Evolutionary conservation across 2,113 vertebrate genomes (phyloP), one percentile per base, ranked within the genome.

Genomic region (Dunckerocampus dactyliophorus): DNA sequence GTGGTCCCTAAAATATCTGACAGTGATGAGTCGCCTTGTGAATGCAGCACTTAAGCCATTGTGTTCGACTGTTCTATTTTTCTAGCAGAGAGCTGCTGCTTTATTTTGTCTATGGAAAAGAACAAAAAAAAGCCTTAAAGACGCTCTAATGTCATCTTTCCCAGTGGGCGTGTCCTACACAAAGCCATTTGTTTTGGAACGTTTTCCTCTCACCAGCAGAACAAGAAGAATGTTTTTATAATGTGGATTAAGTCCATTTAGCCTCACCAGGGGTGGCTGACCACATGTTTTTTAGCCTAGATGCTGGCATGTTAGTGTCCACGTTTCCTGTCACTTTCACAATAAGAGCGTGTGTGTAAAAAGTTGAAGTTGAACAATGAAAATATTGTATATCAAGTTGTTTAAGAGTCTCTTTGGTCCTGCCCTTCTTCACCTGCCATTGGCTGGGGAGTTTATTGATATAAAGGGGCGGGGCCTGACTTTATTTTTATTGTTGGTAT

Each of bases 1-100:
- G 54, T 56, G 37, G 12, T 42, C 11, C 53, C 51, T 5, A 24
- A 55, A 55, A 17, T 20, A 13, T 55, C 31, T 1, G 20, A 10
- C 12, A 43, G 21, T 13, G 19, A 42, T 17, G 37, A 13, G 31
- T 37, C 28, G 8, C 47, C 63, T 47, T 54, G 1, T 78, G 39
- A 88, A 85, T 56, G 72, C 87, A 84, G 76, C 82, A 72, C 58
- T 9, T 34, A 62, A 83, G 75, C 80, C 83, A 79, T 83, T 24
- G 53, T 81, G 66, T 81, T 52, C 31, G 87, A 90, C 89, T 89
- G 89, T 90, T 90, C 65, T 84, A 85, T 87, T 81, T 89, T 89
- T 84, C 52, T 86, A 84, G 17, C 63, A 62, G 69, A 81, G 69
- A 68, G n/a, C 54, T 31, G 12, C 54, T 56, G 37, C 54, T 56